Evolutionary conservation across 1,140 invertebrate genomes (phyloP).

Genomic region (Rhopalosiphum maidis): DNA sequence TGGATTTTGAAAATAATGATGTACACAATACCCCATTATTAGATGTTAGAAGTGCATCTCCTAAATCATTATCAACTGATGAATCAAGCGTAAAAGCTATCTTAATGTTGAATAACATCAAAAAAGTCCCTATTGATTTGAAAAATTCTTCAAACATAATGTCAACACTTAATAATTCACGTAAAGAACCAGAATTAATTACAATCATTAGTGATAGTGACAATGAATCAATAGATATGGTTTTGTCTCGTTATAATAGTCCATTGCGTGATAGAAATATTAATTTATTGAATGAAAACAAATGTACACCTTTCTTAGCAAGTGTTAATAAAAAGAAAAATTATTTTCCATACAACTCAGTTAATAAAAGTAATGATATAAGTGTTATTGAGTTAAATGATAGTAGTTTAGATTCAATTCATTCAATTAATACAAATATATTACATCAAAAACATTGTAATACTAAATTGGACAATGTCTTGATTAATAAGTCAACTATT

Average conservation of each 20-base stretch:
- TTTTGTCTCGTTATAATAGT: neutral
- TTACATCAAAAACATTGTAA: neutral
- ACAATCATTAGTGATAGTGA: constrained; percentile 46
- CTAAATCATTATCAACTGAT: neutral
- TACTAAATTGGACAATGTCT: neutral
- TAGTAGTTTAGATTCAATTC: constrained; percentile 39
- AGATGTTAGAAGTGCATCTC: neutral
- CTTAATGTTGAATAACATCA: neutral
- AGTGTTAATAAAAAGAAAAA: neutral
- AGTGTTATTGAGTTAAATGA: constrained; percentile 18
- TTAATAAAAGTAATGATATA: neutral
- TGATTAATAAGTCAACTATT: neutral
- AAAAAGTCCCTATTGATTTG: neutral
- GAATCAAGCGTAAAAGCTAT: neutral
- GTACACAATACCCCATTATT: neutral
- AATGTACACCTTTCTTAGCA: neutral
- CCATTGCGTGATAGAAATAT: neutral
- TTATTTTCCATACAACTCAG: neutral
- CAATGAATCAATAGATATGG: constrained; percentile 19
- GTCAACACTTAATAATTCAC: neutral
- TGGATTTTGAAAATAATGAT: neutral
- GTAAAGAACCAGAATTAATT: constrained; percentile 20
- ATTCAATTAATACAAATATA: neutral
- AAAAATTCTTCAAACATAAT: neutral
- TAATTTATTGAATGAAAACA: constrained; percentile 15